These are phyloP conservation scores for Steinernema feltiae DNA, from an alignment of 1,140 invertebrate genomes.

Conservation along the genomic window DNA sequence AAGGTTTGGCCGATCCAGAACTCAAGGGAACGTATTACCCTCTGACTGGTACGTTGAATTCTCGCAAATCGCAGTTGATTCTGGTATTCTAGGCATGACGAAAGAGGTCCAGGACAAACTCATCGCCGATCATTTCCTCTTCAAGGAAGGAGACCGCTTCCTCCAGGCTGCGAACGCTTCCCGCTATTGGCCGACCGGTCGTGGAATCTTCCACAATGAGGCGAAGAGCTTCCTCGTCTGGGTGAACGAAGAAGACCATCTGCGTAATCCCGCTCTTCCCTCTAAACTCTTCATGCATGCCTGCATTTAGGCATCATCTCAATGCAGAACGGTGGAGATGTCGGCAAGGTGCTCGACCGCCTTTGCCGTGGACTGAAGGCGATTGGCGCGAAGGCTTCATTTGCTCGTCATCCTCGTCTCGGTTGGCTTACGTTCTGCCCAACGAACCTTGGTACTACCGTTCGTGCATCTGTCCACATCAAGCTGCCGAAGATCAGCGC, in stretches of 20 bases:
- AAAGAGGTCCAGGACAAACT: slow-evolving; percentile 54
- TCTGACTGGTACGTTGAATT: too few relatives aligned
- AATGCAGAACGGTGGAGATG: slow-evolving; percentile 88
- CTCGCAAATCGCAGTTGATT: too few relatives aligned
- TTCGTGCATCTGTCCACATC: slow-evolving; percentile 96
- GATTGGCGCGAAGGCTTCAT: slow-evolving; percentile 81
- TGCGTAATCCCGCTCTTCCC: too few relatives aligned
- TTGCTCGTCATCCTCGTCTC: slow-evolving; percentile 82
- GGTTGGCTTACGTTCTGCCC: slow-evolving; percentile 97
- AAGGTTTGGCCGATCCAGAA: slow-evolving; percentile 63
- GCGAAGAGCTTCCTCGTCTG: slow-evolving; percentile 92
- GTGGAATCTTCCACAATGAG: slow-evolving; percentile 94
- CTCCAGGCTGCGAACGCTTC: slow-evolving; percentile 80
- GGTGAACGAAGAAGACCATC: slow-evolving; percentile 60
- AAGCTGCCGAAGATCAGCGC: slow-evolving; percentile 86
- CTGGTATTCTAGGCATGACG: too few relatives aligned
- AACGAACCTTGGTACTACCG: slow-evolving; percentile 83
- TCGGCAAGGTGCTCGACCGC: slow-evolving; percentile 74
- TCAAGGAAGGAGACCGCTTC: slow-evolving; percentile 56
- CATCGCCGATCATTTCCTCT: slow-evolving; percentile 76
- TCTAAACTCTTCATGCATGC: too few relatives aligned
- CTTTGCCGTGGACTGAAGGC: slow-evolving; percentile 76
- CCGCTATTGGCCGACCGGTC: slow-evolving; percentile 86
- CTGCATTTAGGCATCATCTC: too few relatives aligned
- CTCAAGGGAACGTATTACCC: slow-evolving; percentile 84